Evolutionary conservation across 2,113 vertebrate genomes (phyloP), one percentile per base, ranked within the genome.

Genomic region (Dryoscopus gambensis): DNA sequence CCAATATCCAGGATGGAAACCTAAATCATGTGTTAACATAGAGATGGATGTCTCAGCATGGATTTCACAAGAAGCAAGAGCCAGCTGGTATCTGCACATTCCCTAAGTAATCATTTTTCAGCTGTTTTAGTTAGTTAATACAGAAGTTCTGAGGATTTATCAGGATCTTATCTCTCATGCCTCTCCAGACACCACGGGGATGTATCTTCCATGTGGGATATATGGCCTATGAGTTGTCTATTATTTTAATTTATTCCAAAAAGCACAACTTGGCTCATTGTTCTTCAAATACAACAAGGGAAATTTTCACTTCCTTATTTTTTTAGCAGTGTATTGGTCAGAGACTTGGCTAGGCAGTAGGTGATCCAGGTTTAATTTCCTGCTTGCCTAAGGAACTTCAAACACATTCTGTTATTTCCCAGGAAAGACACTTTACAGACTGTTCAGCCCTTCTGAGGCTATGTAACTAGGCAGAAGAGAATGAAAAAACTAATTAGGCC

Each of bases 401-500:
- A 91, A 74, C 33, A 70, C 23, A 50, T 91, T 81, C 59, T 84
- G 55, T 93, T 90, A 87, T 89, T 89, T 94, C 84, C 93, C 68
- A 74, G 71, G 89, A 74, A 96, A 95, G 84, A 86, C 28, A 47
- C 31, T 89, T 90, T 91, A 59, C 68, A 87, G 85, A 91, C 2
- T 15, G 42, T 78, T 93, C 55, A 77, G 23, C 30, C 52, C 91
- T 91, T 55, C 64, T 87, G 80, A 80, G 68, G 27, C 47, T 81
- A 7, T 67, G 40, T 63, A 78, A 74, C 39, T 46, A 59, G 55
- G 44, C 52, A 93, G 77, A 91, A 91, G 30, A 89, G 64, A 75
- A 75, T 59, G 55, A 89, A 87, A 90, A 92, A 81, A 89, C 57
- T 89, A 94, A 93, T 87, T 93, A 91, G 60, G 35, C 56, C 47